Evolutionary conservation across 2,113 vertebrate species (phyloP), one percentile per base, ranked within the genome.

Genomic region (Oncorhynchus tshawytscha): DNA sequence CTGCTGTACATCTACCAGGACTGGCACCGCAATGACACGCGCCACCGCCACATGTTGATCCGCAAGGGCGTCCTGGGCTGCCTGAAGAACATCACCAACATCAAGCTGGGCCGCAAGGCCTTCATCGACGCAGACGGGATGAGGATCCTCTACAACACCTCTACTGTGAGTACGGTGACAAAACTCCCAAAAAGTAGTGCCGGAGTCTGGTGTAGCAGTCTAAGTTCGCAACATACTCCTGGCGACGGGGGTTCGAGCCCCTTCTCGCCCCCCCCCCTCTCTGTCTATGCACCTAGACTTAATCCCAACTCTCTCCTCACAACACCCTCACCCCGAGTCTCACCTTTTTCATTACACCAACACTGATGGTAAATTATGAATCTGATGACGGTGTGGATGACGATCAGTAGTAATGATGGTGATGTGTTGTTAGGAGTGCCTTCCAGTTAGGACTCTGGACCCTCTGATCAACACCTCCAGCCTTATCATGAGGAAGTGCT

Each of bases 401-500:
- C 9, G 67, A 39, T 39, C 13, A 39, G 4, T 15, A 4, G 5
- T 49, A 34, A 25, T 49, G n/a, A 25, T 13, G 11, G 11, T 25
- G 20, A 22, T 70, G 20, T 24, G 27, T 11, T 3, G 7, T 8
- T 78, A 99, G 98, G 97, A 99, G 88, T 99, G 97, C 90, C 95
- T 99, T 85, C 92, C 96, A 0, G 96, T 97, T 70, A 95, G 97
- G 84, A 97, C 97, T 51, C 93, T 99, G 86, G 97, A 99, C 92
- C 95, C 96, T 5, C 93, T 99, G 51, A 93, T 99, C 72, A 99
- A 97, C 91, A 96, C 93, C 16, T 98, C 98, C 64, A 99, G 96
- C 87, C 91, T 99, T 70, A 98, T 99, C 89, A 99, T 99, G 98
- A 96, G 98, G 86, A 99, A 98, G 90, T 99, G 98, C 91, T 99